A percentile compares a stretch with the other conserved stretches of the same genome.
Evolutionary conservation across 2,888 invertebrate genomes (phyloP).

Genomic region (Drosophila testacea): DNA sequence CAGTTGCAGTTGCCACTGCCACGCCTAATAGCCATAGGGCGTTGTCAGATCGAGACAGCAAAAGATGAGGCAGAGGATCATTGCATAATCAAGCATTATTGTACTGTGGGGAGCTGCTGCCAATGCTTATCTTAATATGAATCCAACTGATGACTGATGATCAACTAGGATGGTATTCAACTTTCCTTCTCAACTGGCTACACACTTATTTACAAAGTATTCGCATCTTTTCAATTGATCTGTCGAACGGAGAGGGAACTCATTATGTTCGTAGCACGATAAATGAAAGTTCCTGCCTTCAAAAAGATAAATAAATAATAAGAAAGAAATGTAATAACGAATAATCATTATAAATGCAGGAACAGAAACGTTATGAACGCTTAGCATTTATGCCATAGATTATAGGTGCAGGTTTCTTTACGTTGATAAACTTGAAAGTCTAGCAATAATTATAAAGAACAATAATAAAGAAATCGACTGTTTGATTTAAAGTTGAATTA

Average conservation of each 20-base stretch:
- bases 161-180: conserved; percentile 49
- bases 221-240: conserved; percentile 52
- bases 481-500: too few species aligned
- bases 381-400: too few species aligned
- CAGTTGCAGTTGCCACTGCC: conserved; percentile 8
- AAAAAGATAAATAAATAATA: neutral
- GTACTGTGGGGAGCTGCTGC: conserved; percentile 11
- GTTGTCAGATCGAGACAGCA: conserved; percentile 30
- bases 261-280: conserved; percentile 41
- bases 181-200: conserved; percentile 46
- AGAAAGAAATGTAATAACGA: conserved; percentile 11
- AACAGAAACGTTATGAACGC: too few species aligned
- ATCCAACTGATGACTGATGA: conserved; percentile 64
- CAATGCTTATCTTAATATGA: conserved; percentile 58
- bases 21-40: conserved; percentile 43
- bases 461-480: too few species aligned
- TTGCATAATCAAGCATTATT: conserved; percentile 64
- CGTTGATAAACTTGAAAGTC: too few species aligned
- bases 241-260: conserved; percentile 16
- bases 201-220: conserved; percentile 9
- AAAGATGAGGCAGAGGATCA: conserved; percentile 44
- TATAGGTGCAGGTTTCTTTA: too few species aligned
- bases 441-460: too few species aligned
- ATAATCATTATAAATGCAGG: neutral
- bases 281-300: conserved; percentile 50